These are phyloP conservation scores for Clupea harengus DNA, from an alignment of 2,113 vertebrate genomes.

Conservation along the genomic window DNA sequence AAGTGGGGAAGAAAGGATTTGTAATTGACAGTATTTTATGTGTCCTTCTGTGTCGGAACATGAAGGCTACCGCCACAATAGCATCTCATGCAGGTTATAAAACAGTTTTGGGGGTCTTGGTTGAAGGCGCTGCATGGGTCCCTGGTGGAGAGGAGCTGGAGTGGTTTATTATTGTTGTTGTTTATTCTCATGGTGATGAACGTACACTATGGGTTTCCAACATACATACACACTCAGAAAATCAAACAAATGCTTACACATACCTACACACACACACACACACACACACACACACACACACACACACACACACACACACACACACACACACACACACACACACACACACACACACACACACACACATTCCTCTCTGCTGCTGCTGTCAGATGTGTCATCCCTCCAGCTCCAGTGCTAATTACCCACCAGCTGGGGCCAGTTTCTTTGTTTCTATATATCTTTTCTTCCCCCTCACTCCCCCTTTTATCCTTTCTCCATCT, in stretches of 20 bases:
- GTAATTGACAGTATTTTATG: no score
- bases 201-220: neutral
- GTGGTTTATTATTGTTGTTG: no score
- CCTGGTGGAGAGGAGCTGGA: no score
- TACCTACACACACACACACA: neutral
- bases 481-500: neutral
- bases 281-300: neutral
- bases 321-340: neutral
- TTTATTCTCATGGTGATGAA: no score
- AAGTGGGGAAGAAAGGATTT: no score
- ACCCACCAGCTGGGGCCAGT: neutral
- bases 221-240: neutral
- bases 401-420: slow-evolving; percentile 2
- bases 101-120: no score
- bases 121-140: no score
- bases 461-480: neutral
- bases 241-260: neutral
- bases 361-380: neutral
- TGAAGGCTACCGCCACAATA: no score
- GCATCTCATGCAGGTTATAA: no score
- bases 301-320: neutral
- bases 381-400: neutral
- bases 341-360: neutral
- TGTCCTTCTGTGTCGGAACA: no score
- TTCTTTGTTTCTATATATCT: neutral